A percentile compares a stretch with the other conserved stretches of the same genome.
Evolutionary conservation across 1,140 invertebrate genomes (phyloP).

Genomic region (Drosophila ananassae): DNA sequence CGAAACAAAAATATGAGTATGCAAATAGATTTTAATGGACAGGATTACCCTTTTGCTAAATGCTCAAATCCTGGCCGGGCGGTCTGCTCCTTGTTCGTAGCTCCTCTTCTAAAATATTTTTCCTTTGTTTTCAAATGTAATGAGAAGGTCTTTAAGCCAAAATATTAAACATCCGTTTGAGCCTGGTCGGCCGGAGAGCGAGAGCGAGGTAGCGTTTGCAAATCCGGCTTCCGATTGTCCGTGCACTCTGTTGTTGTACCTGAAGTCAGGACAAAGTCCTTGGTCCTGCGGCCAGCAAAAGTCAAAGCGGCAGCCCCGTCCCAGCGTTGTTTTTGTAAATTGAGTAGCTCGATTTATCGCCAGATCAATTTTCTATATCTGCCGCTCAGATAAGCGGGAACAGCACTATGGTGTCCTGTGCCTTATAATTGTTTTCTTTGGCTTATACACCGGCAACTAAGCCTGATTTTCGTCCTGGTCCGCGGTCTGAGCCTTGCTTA

Average conservation of each 20-base stretch:
- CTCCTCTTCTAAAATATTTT: conserved; percentile 3
- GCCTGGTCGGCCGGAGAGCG: conserved; percentile 44
- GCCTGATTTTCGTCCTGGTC: conserved; percentile 35
- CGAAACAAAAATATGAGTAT: conserved; percentile 80
- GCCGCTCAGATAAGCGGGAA: conserved; percentile 65
- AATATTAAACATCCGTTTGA: conserved; percentile 80
- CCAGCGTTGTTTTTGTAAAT: conserved; percentile 78
- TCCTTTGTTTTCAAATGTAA: conserved; percentile 80
- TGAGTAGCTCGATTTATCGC: conserved; percentile 79
- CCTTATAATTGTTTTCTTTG: conserved; percentile 59
- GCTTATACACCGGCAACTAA: conserved; percentile 44
- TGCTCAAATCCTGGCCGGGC: conserved; percentile 66
- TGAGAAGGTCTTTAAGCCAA: conserved; percentile 82
- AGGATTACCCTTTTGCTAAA: conserved; percentile 82
- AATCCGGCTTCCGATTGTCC: conserved; percentile 77
- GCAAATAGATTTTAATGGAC: conserved; percentile 82
- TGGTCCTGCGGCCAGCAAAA: conserved; percentile 47
- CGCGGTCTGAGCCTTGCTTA: conserved; percentile 46
- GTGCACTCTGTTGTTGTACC: conserved; percentile 56
- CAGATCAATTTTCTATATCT: conserved; percentile 80
- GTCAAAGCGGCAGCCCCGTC: conserved; percentile 56
- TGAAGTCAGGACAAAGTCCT: conserved; percentile 59
- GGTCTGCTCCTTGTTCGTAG: conserved; percentile 24
- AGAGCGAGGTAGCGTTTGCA: conserved; percentile 17
- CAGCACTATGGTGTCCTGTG: conserved; percentile 1